Evolutionary conservation across 1,140 invertebrate genomes (phyloP).

Genomic region (Oppia nitens): DNA sequence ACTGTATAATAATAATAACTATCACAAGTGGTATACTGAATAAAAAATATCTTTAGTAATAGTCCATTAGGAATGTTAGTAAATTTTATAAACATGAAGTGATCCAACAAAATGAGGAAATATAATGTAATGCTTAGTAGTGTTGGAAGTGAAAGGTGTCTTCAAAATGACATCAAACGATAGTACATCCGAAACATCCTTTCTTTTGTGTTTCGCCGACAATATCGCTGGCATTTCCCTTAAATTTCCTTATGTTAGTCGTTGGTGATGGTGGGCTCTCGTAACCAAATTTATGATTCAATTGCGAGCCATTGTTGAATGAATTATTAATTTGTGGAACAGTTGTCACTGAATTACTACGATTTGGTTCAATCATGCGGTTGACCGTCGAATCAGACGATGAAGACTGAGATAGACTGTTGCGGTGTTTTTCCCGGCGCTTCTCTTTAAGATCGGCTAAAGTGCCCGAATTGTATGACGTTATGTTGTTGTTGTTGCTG

Average conservation of each 20-base stretch:
- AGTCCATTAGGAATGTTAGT: background rate
- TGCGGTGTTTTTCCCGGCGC: conserved; percentile 34
- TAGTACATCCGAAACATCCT: conserved; percentile 21
- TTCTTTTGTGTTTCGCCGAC: conserved; percentile 21
- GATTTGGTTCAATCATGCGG: background rate
- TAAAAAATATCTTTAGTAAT: too few relatives aligned
- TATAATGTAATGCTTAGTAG: too few relatives aligned
- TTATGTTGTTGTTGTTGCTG: conserved; percentile 30
- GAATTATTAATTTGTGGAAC: background rate
- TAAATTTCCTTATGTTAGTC: conserved; percentile 22
- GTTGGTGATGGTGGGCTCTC: conserved; percentile 24
- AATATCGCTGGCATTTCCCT: conserved; percentile 24
- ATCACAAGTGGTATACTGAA: too few relatives aligned
- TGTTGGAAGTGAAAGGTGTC: too few relatives aligned
- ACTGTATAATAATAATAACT: too few relatives aligned
- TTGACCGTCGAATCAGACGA: background rate
- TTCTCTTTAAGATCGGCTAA: conserved; percentile 78
- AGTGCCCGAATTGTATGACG: conserved; percentile 33
- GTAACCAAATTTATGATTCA: conserved; percentile 10
- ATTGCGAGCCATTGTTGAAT: background rate
- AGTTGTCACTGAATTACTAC: background rate
- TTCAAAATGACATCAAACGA: too few relatives aligned
- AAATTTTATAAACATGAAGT: too few relatives aligned
- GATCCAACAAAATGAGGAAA: too few relatives aligned
- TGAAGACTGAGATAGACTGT: conserved; percentile 7